phyloP scores from a whole-genome alignment of 2,113 vertebrate genomes.

The Uropsilus gracilis region DNA sequence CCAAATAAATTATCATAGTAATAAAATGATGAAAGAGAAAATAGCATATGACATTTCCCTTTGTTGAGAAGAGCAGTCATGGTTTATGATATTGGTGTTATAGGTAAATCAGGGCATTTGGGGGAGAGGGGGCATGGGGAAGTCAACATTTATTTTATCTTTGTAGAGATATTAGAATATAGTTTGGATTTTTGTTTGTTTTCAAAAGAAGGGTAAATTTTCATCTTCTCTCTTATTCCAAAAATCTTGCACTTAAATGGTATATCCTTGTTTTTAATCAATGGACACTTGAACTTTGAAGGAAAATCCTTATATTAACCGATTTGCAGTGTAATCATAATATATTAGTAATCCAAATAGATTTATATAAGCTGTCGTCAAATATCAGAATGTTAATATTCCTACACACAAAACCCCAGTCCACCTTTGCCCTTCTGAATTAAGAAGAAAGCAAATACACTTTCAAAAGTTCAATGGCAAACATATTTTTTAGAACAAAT shows the following conservation, averaged over 20 bases:
- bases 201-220: neutral
- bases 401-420: neutral
- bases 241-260: conserved; percentile 14
- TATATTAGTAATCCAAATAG: conserved; percentile 6
- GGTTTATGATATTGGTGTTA: neutral
- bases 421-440: conserved; percentile 26
- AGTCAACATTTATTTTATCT: conserved; percentile 8
- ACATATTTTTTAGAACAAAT: neutral
- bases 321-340: conserved; percentile 37
- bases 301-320: conserved; percentile 39
- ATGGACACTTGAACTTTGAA: conserved; percentile 35
- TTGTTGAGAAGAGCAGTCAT: neutral
- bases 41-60: neutral
- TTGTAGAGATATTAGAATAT: neutral
- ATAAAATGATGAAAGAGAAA: neutral
- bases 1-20: neutral
- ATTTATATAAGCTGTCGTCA: conserved; percentile 54
- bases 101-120: neutral
- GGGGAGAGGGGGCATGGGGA: no score
- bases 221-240: conserved; percentile 2
- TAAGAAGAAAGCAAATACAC: conserved; percentile 40
- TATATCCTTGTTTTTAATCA: conserved; percentile 51
- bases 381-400: conserved; percentile 59
- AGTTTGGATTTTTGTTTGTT: conserved; percentile 7
- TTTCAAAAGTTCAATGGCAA: neutral